Percentiles rank a stretch among this genome's conserved stretches.
Evolutionary conservation across 2,113 vertebrate species (phyloP).

Genomic region (Gymnorhina tibicen): DNA sequence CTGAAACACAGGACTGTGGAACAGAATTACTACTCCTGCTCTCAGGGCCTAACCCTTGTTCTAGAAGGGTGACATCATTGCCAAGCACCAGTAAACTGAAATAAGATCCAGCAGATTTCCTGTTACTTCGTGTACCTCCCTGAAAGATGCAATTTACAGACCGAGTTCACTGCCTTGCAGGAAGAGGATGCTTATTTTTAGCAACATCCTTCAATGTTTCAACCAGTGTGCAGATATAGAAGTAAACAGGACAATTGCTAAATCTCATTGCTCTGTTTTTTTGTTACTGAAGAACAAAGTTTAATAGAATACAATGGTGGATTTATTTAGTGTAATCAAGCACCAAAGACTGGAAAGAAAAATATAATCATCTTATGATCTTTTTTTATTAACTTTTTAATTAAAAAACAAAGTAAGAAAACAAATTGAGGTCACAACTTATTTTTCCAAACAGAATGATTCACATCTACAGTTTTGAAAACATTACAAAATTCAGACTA

Average conservation of each 20-base stretch:
- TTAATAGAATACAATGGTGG: background rate
- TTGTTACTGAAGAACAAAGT: background rate
- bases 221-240: constrained; percentile 4
- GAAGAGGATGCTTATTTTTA: constrained; percentile 70
- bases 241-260: background rate
- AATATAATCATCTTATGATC: background rate
- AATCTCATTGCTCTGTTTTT: background rate
- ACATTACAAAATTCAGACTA: background rate
- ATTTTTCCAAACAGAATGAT: background rate
- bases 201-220: constrained; percentile 52
- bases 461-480: background rate
- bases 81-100: background rate
- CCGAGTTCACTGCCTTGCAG: constrained; percentile 29
- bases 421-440: background rate
- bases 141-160: constrained; percentile 53
- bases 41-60: background rate
- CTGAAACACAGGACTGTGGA: background rate
- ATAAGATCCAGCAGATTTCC: constrained; percentile 28
- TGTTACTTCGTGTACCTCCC: background rate
- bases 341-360: background rate
- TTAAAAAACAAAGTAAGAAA: background rate
- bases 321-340: background rate
- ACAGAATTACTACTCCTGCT: background rate
- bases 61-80: background rate
- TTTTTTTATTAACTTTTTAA: background rate